A percentile compares a stretch with the other conserved stretches of the same genome.
These are phyloP conservation scores for Carcina quercana DNA, from an alignment of 2,888 invertebrate species.

Conservation along the genomic window DNA sequence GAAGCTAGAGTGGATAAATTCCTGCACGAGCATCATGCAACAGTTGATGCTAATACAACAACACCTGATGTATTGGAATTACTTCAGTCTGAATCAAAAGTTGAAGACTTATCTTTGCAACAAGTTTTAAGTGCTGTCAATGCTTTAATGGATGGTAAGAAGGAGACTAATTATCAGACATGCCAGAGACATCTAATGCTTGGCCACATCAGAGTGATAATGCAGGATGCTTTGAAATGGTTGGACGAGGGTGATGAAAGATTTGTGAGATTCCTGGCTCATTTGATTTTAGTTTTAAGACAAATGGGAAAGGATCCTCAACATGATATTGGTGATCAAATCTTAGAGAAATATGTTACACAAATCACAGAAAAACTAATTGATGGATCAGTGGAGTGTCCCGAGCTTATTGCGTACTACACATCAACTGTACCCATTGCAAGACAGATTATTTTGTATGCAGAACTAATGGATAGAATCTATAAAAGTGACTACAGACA, in stretches of 20 bases:
- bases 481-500: constrained; percentile 77
- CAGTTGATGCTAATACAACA: constrained; percentile 59
- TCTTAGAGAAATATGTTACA: constrained; percentile 83
- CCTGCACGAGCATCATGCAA: constrained; percentile 59
- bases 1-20: constrained; percentile 87
- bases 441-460: constrained; percentile 74
- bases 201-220: constrained; percentile 83
- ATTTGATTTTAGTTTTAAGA: constrained; percentile 87
- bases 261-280: constrained; percentile 87
- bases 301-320: constrained; percentile 83
- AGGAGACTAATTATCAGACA: constrained; percentile 79
- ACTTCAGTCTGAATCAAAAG: constrained; percentile 47
- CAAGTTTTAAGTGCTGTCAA: constrained; percentile 62
- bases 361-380: constrained; percentile 76
- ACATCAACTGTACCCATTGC: constrained; percentile 82
- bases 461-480: constrained; percentile 81
- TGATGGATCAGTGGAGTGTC: constrained; percentile 76
- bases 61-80: constrained; percentile 54
- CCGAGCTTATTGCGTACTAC: constrained; percentile 89
- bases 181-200: constrained; percentile 91
- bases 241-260: constrained; percentile 68
- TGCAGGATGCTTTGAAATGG: constrained; percentile 82
- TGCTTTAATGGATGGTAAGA: constrained; percentile 68
- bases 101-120: constrained; percentile 52
- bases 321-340: constrained; percentile 81